Percentiles rank a stretch among this genome's conserved stretches.
Conservation (phyloP, 2,113 vertebrate species). For the Neogale vison region DNA sequence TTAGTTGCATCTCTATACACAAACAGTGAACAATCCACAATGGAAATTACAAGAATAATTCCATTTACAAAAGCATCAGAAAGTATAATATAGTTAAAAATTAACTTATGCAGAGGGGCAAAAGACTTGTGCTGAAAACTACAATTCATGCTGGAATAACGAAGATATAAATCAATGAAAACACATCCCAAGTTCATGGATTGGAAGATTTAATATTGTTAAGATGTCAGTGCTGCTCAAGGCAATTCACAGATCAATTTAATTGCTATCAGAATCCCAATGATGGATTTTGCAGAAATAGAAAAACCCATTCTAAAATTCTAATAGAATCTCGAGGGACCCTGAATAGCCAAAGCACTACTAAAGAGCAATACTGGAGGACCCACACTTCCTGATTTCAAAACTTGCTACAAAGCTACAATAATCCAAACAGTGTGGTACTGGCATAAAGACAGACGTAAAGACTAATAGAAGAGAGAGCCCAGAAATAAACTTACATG, state of each 20-base stretch:
- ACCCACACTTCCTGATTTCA: not conserved
- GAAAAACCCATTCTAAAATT: not conserved
- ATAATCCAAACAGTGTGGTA: not conserved
- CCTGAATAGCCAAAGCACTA: not conserved
- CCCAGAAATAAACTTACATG: not conserved
- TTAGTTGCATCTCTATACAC: not conserved
- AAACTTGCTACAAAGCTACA: not conserved
- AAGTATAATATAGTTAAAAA: not conserved
- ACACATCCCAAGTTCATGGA: not conserved
- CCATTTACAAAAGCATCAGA: not conserved
- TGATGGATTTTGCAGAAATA: not conserved
- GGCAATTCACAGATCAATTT: not conserved
- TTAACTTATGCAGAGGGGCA: not conserved
- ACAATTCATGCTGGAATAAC: not conserved
- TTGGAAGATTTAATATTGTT: not conserved
- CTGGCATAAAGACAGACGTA: not conserved
- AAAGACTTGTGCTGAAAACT: not conserved
- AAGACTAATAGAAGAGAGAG: not conserved
- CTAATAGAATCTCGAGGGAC: not conserved
- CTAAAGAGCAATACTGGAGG: not conserved
- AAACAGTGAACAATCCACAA: not conserved
- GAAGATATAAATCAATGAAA: not conserved
- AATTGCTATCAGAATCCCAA: not conserved
- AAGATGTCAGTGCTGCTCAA: not conserved
- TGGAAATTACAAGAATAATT: not conserved